These are phyloP conservation scores for Octomys mimax DNA, from an alignment of 2,797 vertebrate species.

Conservation along the genomic window DNA sequence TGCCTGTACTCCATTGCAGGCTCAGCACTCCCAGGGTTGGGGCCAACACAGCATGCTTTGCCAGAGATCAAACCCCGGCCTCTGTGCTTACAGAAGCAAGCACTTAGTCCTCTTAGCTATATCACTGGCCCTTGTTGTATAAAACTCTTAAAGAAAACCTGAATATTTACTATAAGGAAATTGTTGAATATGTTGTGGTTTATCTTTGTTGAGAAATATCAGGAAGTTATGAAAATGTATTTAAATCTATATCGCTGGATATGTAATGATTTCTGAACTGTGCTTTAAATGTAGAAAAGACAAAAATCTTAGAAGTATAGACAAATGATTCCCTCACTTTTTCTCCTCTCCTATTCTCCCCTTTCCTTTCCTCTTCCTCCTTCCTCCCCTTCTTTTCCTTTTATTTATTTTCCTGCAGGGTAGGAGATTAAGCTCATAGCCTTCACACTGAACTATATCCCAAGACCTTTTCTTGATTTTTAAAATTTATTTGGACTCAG, in stretches of 20 bases:
- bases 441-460: neutral
- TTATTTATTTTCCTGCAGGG: neutral
- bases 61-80: too few relatives aligned
- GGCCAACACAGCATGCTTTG: too few relatives aligned
- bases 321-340: neutral
- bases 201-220: conserved; percentile 11
- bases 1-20: too few relatives aligned
- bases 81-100: too few relatives aligned
- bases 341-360: too few relatives aligned
- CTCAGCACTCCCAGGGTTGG: too few relatives aligned
- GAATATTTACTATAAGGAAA: neutral
- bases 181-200: neutral
- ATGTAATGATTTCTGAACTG: neutral
- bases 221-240: neutral
- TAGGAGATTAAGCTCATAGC: neutral
- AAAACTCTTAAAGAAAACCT: neutral
- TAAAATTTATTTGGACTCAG: neutral
- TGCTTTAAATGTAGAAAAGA: neutral
- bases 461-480: neutral
- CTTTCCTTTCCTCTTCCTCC: too few relatives aligned
- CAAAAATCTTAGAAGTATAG: neutral
- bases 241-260: neutral
- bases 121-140: neutral
- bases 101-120: too few relatives aligned
- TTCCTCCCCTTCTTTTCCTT: neutral